Percentiles rank a stretch among this genome's conserved stretches.
phyloP scores from a whole-genome alignment of 1,140 invertebrate species.

The Nasonia giraulti region DNA sequence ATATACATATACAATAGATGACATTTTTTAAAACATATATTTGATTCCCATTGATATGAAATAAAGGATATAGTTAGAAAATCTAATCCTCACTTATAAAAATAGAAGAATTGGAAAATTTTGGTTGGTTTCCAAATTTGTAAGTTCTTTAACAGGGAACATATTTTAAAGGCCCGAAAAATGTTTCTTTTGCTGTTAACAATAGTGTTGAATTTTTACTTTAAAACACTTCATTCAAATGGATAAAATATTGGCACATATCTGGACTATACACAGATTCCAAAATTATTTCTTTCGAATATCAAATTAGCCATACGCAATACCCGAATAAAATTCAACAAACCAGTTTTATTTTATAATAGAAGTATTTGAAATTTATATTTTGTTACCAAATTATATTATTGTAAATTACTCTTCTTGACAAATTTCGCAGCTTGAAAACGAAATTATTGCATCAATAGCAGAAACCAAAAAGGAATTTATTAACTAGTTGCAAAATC shows the following conservation, averaged over 20 bases:
- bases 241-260: background rate
- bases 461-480: too few relatives aligned
- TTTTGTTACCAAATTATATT: background rate
- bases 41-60: background rate
- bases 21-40: background rate
- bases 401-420: background rate
- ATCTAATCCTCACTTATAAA: background rate
- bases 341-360: background rate
- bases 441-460: too few relatives aligned
- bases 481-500: background rate
- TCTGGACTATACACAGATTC: background rate
- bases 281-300: background rate
- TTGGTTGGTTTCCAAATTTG: conserved; percentile 9
- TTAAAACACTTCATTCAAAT: background rate
- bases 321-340: background rate
- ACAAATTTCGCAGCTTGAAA: background rate
- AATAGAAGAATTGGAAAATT: background rate
- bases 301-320: background rate
- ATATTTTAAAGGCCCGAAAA: background rate
- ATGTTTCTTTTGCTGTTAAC: background rate
- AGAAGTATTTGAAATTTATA: background rate
- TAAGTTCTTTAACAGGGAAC: background rate
- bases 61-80: background rate
- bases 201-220: background rate
- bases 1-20: background rate